Conservation (phyloP, 2,113 vertebrate genomes). For the Albula glossodonta region DNA sequence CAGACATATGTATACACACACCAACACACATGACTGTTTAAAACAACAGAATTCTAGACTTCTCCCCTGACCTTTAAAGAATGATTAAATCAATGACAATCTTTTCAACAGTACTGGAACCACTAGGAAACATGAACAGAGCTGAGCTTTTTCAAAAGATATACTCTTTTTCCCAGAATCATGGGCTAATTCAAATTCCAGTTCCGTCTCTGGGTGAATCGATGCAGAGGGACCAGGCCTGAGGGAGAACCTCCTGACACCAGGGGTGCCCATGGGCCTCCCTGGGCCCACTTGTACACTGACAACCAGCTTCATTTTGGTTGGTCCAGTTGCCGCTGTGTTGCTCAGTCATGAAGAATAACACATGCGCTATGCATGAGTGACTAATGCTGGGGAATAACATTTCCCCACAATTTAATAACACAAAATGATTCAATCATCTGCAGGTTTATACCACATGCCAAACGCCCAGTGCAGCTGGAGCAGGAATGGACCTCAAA, state of each 20-base stretch:
- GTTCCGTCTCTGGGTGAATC: background rate
- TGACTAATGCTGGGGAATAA: conserved; percentile 16
- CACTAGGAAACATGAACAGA: background rate
- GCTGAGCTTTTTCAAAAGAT: background rate
- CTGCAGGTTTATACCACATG: conserved; percentile 7
- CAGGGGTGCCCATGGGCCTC: background rate
- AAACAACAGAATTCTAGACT: background rate
- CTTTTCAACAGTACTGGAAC: background rate
- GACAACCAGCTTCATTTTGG: background rate
- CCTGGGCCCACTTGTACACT: background rate
- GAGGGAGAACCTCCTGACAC: background rate
- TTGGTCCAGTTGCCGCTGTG: background rate
- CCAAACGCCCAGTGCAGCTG: conserved; percentile 1
- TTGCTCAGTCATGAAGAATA: conserved; percentile 5
- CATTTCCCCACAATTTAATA: conserved; percentile 31
- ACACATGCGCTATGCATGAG: conserved; percentile 1
- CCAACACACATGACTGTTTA: background rate
- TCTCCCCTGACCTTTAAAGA: background rate
- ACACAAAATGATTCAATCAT: conserved; percentile 39
- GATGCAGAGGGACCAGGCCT: background rate
- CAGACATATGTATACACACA: background rate
- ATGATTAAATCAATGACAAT: background rate
- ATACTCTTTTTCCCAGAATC: background rate
- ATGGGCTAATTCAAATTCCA: background rate
- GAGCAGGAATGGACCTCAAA: conserved; percentile 3